Evolutionary conservation across 1,140 invertebrate genomes (phyloP).

Genomic region (Leptinotarsa lineolata): DNA sequence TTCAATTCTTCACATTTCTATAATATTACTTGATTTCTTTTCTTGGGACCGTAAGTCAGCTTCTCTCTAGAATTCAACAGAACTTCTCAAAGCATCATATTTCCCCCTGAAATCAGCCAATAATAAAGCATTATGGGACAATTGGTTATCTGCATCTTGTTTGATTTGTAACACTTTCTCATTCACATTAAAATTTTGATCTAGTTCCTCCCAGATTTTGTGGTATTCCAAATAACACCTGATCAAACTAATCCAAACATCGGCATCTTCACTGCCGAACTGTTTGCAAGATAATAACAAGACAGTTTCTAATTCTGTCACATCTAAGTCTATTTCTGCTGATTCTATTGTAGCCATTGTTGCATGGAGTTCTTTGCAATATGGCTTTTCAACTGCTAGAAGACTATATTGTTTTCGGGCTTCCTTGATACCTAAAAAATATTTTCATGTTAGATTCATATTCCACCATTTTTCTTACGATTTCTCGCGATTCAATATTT

Average conservation of each 20-base stretch:
- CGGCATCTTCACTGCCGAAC: constrained; percentile 59
- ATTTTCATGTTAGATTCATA: neutral
- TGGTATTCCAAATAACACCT: constrained; percentile 51
- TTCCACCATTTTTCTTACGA: neutral
- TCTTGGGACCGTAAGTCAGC: no score
- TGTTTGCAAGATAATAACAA: constrained; percentile 58
- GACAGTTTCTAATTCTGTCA: constrained; percentile 54
- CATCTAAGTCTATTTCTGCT: constrained; percentile 54
- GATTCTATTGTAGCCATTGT: constrained; percentile 55
- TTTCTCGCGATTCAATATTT: neutral
- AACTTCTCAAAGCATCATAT: constrained; percentile 13
- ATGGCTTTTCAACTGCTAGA: constrained; percentile 17
- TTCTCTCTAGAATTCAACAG: neutral
- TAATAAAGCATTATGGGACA: constrained; percentile 9
- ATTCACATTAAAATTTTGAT: constrained; percentile 20
- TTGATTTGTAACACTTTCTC: constrained; percentile 15
- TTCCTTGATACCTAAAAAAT: constrained; percentile 8
- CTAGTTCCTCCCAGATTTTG: constrained; percentile 16
- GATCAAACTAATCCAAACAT: constrained; percentile 66
- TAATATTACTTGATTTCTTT: no score
- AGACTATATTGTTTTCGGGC: constrained; percentile 10
- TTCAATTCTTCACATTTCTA: no score
- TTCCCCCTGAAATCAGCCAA: constrained; percentile 19
- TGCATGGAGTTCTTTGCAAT: constrained; percentile 38
- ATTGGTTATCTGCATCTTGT: constrained; percentile 1